A percentile compares a stretch with the other conserved stretches of the same genome.
Evolutionary conservation across 2,113 vertebrate species (phyloP).

Genomic region (Rana temporaria): DNA sequence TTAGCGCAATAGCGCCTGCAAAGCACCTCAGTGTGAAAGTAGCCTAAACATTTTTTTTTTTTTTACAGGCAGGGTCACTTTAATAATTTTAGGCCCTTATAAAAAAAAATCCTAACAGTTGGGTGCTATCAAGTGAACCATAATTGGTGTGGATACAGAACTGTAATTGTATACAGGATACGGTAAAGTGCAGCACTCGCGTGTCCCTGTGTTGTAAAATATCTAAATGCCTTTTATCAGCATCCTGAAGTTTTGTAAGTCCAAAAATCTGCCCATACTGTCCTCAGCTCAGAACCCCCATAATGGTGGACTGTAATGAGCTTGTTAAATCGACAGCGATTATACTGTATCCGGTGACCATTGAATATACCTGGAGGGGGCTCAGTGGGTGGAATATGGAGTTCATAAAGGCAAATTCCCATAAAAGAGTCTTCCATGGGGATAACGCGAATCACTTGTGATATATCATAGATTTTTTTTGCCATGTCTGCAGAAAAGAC

Average conservation of each 20-base stretch:
- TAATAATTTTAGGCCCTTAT: too few species aligned
- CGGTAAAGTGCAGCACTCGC: too few species aligned
- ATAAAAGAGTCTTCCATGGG: conserved; percentile 57
- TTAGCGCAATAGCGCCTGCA: too few species aligned
- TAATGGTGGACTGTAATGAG: conserved; percentile 39
- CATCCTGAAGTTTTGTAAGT: background rate
- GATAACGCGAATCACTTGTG: background rate
- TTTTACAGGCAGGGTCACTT: too few species aligned
- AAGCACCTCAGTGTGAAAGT: too few species aligned
- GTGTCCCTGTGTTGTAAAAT: too few species aligned
- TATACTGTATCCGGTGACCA: conserved; percentile 31
- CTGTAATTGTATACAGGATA: too few species aligned
- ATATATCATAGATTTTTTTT: conserved; percentile 48
- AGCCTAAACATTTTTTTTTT: too few species aligned
- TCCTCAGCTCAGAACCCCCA: background rate
- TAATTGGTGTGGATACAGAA: too few species aligned
- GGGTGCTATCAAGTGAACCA: too few species aligned
- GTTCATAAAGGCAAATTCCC: conserved; percentile 54
- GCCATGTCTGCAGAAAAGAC: conserved; percentile 53
- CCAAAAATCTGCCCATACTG: background rate
- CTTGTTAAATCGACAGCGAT: conserved; percentile 17
- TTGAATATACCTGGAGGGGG: conserved; percentile 43
- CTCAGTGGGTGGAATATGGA: background rate
- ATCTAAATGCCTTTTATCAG: background rate
- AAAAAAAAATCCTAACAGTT: too few species aligned